Percentiles rank a stretch among this genome's conserved stretches.
These are phyloP conservation scores for Coranthus polyacanthus DNA, from an alignment of 2,797 vertebrate species.

Conservation along the genomic window DNA sequence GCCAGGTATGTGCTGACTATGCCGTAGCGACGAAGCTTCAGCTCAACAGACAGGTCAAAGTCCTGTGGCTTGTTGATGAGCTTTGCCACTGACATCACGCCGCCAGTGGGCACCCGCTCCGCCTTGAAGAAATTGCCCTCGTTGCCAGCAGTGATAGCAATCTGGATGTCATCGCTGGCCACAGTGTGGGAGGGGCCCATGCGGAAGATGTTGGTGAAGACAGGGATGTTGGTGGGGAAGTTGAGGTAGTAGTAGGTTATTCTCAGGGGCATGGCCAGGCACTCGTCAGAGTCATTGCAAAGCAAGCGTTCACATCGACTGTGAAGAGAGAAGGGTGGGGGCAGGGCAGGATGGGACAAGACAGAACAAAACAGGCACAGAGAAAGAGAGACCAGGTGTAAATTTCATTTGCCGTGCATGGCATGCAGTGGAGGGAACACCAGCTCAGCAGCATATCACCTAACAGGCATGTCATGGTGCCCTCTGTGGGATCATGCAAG, in stretches of 20 bases:
- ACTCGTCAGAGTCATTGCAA: constrained; percentile 95
- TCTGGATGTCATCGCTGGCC: constrained; percentile 91
- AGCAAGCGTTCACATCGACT: constrained; percentile 99
- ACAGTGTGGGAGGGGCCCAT: constrained; percentile 93
- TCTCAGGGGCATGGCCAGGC: constrained; percentile 95
- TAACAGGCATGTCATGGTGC: constrained; percentile 53
- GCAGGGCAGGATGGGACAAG: constrained; percentile 38
- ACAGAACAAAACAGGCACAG: constrained; percentile 74
- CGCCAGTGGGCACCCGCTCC: constrained; percentile 87
- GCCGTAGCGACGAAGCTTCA: constrained; percentile 90
- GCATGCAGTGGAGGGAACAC: constrained; percentile 80
- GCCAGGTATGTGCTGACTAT: constrained; percentile 90
- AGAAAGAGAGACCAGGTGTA: constrained; percentile 69
- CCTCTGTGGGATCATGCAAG: constrained; percentile 75
- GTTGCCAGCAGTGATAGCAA: constrained; percentile 92
- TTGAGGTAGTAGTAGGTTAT: constrained; percentile 99
- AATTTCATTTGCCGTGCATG: constrained; percentile 78
- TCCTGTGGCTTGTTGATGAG: constrained; percentile 89
- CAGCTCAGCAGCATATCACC: constrained; percentile 46
- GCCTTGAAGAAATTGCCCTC: constrained; percentile 91
- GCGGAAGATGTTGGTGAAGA: constrained; percentile 96
- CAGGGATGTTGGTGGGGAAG: constrained; percentile 96
- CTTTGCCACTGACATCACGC: constrained; percentile 91
- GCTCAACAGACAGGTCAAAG: constrained; percentile 92
- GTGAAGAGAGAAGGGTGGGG: constrained; percentile 81